Evolutionary conservation across 2,888 invertebrate species (phyloP), one percentile per base, ranked within the genome.

Genomic region (Caenorhabditis sulstoni): DNA sequence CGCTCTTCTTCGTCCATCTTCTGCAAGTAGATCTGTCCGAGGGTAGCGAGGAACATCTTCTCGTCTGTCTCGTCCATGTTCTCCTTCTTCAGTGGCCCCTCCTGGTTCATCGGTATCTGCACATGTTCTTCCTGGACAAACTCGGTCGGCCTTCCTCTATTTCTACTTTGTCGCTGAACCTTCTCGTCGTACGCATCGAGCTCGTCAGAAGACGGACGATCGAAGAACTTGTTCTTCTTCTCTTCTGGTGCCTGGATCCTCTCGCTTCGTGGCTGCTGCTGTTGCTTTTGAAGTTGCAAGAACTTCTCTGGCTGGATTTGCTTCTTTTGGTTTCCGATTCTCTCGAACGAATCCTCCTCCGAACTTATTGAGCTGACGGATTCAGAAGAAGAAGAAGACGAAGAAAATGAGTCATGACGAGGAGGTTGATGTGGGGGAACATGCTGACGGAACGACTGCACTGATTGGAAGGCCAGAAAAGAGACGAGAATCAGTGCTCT

Each of bases 161-260:
- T 57, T 41, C 50, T 64, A 22, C 64, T 73, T 37, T 73, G 73
- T 1, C 35, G 23, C 35, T 23, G 52, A 2, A 76, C 64, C 23
- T 64, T 76, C 3, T 62, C 57, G 16, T 77, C 77, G 53, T 77
- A 70, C 18, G 58, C 64, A 20, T 58, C 59, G 18, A 77, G 23
- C 16, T 77, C 70, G 18, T 77, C 76, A 1, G 68, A 70, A 39
- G 68, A 57, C 64, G 76, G 76, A 20, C 76, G 76, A 22, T 73
- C 64, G 44, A 73, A 73, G 58, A 73, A 64, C 35, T 45, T 18
- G 5, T 61, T 53, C n/a, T 53, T 70, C 45, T 45, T 61, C 12
- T 55, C 59, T 12, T 52, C 52, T 7, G 18, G 45, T 16, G 11
- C 20, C 14, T 44, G 29, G 29, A 29, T 29, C 29, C 7, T 29